Conservation (phyloP, 2,797 vertebrate genomes). For the Petrocephalus sullivani region DNA sequence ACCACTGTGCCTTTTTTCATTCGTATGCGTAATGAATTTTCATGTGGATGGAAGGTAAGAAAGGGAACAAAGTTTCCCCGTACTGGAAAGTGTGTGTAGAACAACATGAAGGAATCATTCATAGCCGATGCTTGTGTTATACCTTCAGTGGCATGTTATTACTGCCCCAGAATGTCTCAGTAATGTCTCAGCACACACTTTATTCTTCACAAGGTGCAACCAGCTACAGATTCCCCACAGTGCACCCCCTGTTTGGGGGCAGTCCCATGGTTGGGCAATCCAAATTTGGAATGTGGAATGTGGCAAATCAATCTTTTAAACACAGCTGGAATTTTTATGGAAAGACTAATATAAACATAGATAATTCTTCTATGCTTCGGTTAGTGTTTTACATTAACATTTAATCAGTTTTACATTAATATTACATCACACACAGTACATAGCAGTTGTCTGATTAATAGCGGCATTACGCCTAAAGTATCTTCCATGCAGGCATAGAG, state of each 20-base stretch:
- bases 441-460: not conserved
- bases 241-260: not conserved
- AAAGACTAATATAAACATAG: not conserved
- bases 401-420: not conserved
- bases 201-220: not conserved
- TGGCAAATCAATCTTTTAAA: not conserved
- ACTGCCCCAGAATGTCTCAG: not conserved
- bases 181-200: not conserved
- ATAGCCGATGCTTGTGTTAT: not conserved
- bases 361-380: not conserved
- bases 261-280: not conserved
- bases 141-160: not conserved
- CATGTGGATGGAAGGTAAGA: not conserved
- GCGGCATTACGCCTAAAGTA: not conserved
- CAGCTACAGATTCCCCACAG: not conserved
- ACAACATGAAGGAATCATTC: not conserved
- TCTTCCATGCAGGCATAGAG: not conserved
- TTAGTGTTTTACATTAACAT: not conserved
- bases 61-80: not conserved
- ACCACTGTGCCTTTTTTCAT: not conserved
- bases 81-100: not conserved
- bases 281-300: not conserved
- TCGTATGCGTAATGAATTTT: not conserved
- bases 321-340: not conserved
- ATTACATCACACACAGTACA: not conserved